Evolutionary conservation across 2,888 invertebrate species (phyloP), one percentile per base, ranked within the genome.

Genomic region (Watsonalla binaria): DNA sequence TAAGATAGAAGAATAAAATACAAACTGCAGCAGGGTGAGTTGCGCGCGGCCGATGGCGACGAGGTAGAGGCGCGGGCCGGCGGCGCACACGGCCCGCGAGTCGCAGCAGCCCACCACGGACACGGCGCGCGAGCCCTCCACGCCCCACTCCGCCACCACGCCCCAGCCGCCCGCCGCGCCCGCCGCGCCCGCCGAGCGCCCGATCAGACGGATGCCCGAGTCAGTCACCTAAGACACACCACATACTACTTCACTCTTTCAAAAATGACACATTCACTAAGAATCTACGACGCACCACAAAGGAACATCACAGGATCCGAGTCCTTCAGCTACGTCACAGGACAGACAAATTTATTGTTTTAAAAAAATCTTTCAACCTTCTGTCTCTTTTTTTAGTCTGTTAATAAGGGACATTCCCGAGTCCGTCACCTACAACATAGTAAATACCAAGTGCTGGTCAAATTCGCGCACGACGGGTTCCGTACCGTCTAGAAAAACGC

Each of bases 41-140:
- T 35, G 46, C 5, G 58, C 68, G n/a, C 59, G 56, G 0, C 57
- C 68, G 2, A 85, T 58, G 7, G 66, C 73, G 33, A 87, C 72
- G 33, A 84, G 82, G 70, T 72, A 79, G 0, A 63, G 94, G 93
- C 86, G 94, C 93, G 96, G 95, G 0, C 98, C 97, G 9, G 96
- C 96, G 0, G 98, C 98, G 68, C 97, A 95, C 14, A 97, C 94
- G 48, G 96, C 92, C 81, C 98, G 97, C 6, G 92, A 86, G 7
- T 90, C 91, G 76, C 97, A 95, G 80, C 97, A 96, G 5, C 96
- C 95, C 2, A 97, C 98, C 11, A 98, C 97, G 65, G 97, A 97
- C 69, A 99, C 95, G 55, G 94, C 95, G 62, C 94, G 66, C 95
- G 89, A 96, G 95, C 55, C 92, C 84, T 35, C 92, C 95, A 96